Conservation (phyloP, 2,888 invertebrate genomes). For the Spilosoma lubricipeda region DNA sequence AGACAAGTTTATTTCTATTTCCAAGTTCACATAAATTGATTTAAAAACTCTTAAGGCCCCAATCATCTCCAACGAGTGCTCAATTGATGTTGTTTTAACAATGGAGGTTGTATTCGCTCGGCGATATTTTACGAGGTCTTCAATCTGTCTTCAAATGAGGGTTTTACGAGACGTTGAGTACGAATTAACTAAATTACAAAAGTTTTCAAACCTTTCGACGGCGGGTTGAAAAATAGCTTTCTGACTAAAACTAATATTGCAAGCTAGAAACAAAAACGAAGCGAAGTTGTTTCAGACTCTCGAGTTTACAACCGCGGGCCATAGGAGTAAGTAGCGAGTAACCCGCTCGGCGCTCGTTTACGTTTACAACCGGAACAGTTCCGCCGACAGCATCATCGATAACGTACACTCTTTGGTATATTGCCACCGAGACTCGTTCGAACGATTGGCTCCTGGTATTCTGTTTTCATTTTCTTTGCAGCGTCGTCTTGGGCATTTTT, state of each 20-base stretch:
- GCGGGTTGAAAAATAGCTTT: conserved; percentile 83
- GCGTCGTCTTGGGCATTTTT: conserved; percentile 72
- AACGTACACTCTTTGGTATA: conserved; percentile 77
- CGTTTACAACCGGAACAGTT: conserved; percentile 64
- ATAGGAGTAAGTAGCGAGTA: conserved; percentile 50
- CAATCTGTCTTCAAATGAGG: conserved; percentile 61
- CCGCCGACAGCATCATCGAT: conserved; percentile 70
- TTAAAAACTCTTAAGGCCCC: conserved; percentile 38
- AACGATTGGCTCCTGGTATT: conserved; percentile 81
- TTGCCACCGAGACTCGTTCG: conserved; percentile 75
- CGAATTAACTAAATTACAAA: conserved; percentile 85
- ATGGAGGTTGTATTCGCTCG: conserved; percentile 57
- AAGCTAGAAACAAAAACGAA: conserved; percentile 80
- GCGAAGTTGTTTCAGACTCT: conserved; percentile 81
- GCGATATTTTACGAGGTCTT: conserved; percentile 69
- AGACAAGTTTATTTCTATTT: conserved; percentile 46
- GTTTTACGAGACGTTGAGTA: conserved; percentile 71
- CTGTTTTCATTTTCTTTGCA: conserved; percentile 79
- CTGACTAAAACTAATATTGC: conserved; percentile 85
- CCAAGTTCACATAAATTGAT: conserved; percentile 45
- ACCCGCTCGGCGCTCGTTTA: conserved; percentile 63
- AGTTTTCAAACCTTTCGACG: conserved; percentile 81
- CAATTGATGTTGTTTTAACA: conserved; percentile 68
- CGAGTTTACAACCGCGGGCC: conserved; percentile 79
- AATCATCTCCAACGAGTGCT: conserved; percentile 23